Conservation (phyloP, 1,140 invertebrate species). For the Pogonognathellus flavescens region DNA sequence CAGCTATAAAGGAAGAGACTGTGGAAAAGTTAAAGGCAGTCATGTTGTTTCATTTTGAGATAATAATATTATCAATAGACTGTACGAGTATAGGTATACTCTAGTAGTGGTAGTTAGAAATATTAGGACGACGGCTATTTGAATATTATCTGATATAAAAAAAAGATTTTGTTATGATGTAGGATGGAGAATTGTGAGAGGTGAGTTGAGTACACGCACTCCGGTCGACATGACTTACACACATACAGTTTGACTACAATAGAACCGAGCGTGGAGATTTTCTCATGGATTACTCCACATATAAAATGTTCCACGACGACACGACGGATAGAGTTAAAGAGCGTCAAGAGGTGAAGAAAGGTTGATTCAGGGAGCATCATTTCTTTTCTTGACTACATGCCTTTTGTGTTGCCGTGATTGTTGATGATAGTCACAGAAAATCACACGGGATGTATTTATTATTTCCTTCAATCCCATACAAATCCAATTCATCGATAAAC, state of each 20-base stretch:
- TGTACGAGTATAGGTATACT: no score
- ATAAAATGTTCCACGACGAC: background rate
- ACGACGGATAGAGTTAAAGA: background rate
- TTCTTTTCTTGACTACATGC: background rate
- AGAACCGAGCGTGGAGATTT: slow-evolving; percentile 12
- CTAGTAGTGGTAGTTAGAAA: no score
- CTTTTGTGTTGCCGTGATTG: background rate
- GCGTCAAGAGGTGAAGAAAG: slow-evolving; percentile 1
- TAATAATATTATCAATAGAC: no score
- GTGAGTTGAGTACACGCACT: background rate
- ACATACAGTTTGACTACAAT: background rate
- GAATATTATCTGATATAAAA: no score
- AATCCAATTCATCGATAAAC: no score
- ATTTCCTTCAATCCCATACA: no score
- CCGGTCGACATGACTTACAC: background rate
- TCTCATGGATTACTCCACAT: slow-evolving; percentile 15
- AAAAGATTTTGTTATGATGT: no score
- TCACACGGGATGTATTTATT: no score
- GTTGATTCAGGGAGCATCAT: background rate
- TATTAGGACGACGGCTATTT: no score
- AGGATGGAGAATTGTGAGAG: background rate
- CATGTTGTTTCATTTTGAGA: no score
- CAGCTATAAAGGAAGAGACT: no score
- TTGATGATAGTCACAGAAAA: background rate
- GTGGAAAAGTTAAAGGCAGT: no score